Evolutionary conservation across 2,113 vertebrate genomes (phyloP).

Genomic region (Melanostigma gelatinosum): DNA sequence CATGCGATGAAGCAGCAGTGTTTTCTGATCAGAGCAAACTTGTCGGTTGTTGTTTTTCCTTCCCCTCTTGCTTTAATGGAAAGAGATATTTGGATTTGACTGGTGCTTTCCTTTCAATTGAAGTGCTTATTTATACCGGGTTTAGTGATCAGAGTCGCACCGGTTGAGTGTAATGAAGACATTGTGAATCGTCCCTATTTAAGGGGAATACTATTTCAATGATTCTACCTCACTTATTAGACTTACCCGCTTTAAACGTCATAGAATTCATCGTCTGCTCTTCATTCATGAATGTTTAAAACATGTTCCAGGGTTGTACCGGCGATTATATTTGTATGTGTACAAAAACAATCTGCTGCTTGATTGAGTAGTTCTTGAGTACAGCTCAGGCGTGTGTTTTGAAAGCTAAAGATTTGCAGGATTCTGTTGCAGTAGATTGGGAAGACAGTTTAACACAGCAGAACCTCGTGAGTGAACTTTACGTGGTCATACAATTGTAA

Average conservation of each 20-base stretch:
- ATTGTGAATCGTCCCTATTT: not conserved
- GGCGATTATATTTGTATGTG: not conserved
- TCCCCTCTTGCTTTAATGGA: not conserved
- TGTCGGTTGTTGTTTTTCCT: not conserved
- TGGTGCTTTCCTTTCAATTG: not conserved
- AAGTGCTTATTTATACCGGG: not conserved
- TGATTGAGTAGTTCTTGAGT: not conserved
- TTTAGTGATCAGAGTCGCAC: not conserved
- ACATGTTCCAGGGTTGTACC: not conserved
- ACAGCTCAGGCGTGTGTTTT: too few relatives aligned
- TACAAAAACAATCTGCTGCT: not conserved
- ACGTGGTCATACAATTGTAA: not conserved
- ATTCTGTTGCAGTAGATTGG: not conserved
- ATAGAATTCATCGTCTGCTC: not conserved
- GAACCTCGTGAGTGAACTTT: not conserved
- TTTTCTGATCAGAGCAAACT: slow-evolving; percentile 6
- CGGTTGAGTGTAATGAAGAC: not conserved
- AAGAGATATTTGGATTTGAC: not conserved
- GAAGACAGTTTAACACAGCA: not conserved
- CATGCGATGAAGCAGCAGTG: not conserved
- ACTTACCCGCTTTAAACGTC: not conserved
- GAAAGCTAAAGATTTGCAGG: not conserved
- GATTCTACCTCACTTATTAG: not conserved
- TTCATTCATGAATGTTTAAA: not conserved
- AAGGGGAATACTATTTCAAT: not conserved